Conservation (phyloP, 2,113 vertebrate genomes). For the Crotalus helleri region DNA sequence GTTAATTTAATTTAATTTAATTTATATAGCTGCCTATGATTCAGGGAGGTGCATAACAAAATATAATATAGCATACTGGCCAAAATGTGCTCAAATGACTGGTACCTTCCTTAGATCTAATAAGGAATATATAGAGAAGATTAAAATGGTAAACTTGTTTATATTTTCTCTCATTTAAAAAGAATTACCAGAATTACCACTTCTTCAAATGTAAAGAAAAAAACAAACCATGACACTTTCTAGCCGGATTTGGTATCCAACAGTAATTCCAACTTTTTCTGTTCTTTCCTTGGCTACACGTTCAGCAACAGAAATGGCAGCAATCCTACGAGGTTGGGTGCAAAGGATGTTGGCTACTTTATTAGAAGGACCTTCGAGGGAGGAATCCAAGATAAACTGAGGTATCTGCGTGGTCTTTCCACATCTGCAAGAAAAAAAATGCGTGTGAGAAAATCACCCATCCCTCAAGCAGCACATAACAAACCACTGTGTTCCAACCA, state of each 20-base stretch:
- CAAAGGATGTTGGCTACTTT: constrained; percentile 90
- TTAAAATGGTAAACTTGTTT: not conserved
- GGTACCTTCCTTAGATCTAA: not conserved
- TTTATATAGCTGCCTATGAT: not conserved
- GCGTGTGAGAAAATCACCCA: no score
- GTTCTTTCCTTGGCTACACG: constrained; percentile 90
- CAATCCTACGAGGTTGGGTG: constrained; percentile 95
- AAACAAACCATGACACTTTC: constrained; percentile 85
- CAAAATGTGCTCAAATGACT: not conserved
- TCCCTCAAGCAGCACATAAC: not conserved
- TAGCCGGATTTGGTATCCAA: constrained; percentile 96
- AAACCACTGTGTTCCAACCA: not conserved
- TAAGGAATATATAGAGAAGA: not conserved
- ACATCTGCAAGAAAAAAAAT: constrained; percentile 73
- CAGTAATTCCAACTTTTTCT: constrained; percentile 84
- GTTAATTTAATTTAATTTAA: not conserved
- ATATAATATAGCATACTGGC: not conserved
- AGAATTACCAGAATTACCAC: not conserved
- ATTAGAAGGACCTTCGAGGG: constrained; percentile 72
- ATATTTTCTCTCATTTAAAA: not conserved
- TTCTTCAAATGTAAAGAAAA: not conserved
- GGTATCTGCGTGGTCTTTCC: constrained; percentile 98
- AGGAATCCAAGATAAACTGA: constrained; percentile 92
- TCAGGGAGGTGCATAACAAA: not conserved
- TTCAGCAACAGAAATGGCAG: constrained; percentile 92